Base-by-base conservation (phyloP, 2,113 vertebrate genomes). In the Climacteris rufus region DNA sequence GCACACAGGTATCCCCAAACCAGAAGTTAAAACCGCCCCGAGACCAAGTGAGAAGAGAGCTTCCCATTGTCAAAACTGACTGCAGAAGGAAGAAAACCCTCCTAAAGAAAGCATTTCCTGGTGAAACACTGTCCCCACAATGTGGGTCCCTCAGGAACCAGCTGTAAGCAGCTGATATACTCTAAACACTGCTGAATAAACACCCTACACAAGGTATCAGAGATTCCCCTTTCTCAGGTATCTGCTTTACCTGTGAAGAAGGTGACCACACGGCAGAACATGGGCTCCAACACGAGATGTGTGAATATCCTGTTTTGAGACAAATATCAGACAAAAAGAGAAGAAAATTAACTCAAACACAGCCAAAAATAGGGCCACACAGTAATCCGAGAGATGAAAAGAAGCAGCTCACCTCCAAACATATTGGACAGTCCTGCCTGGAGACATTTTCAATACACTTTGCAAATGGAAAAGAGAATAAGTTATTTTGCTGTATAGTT, bases 391-490 rank as follows among this genome's bases (percentile, higher is more conserved):
- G 11, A 49, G 15, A 39, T 2, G 2, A 44, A 92, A 64, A 68
- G n/a, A 4, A 69, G 23, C 10, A 49, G 37, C 97, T 97, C 90
- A 99, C 99, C 99, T 99, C 99, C 98, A 99, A 98, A 94, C 99
- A 99, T 92, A 99, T 99, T 1, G 99, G 98, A 77, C 99, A 99
- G 96, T 99, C 98, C 97, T 99, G 99, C 85, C 99, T 98, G 27
- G 99, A 99, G 56, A 99, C 99, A 49, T 99, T 99, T 97, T 99
- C 99, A 79, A 99, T 99, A 95, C 99, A 99, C 99, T 99, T 91
- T 39, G 45, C 39, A 95, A 91, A 94, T 1, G 68, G 30, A 25
- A 82, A 31, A n/a, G 13, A 80, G 31, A 75, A 47, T 31, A 54
- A 10, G 17, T 91, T 82, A 93, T 30, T 28, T 5, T 37, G n/a